Conservation (phyloP, 30 jellyfish, hydroid and myxozoan species). For the Hydractinia echinata region DNA sequence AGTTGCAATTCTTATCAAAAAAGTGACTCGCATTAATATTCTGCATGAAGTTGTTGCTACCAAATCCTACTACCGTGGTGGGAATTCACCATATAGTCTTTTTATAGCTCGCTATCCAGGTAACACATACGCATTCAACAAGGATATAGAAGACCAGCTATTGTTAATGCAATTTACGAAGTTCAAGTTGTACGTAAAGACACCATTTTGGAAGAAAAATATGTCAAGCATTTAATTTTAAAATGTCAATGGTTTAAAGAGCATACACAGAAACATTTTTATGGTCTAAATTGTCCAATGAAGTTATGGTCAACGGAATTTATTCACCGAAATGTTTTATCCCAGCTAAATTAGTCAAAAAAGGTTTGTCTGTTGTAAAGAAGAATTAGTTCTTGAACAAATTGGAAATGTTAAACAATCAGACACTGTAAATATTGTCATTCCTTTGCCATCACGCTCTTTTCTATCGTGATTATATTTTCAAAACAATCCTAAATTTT, state of each 20-base stretch:
- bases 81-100: neutral
- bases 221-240: neutral
- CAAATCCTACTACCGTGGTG: neutral
- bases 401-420: neutral
- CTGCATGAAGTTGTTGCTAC: too few relatives aligned
- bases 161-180: neutral
- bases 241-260: neutral
- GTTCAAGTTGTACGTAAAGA: neutral
- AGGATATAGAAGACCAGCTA: neutral
- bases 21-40: neutral
- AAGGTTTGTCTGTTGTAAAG: slow-evolving; percentile 5
- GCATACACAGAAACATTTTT: neutral
- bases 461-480: too few relatives aligned
- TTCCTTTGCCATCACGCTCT: slow-evolving; percentile 7
- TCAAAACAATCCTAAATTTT: too few relatives aligned
- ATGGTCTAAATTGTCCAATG: neutral
- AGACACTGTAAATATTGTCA: neutral
- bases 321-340: neutral
- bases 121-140: neutral
- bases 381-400: neutral
- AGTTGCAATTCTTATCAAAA: neutral
- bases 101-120: neutral
- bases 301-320: neutral
- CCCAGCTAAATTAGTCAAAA: neutral
- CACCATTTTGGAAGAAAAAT: neutral